A percentile compares a stretch with the other conserved stretches of the same genome.
Evolutionary conservation across 2,888 invertebrate genomes (phyloP).

Genomic region (Mesodorylaimus sp.): DNA sequence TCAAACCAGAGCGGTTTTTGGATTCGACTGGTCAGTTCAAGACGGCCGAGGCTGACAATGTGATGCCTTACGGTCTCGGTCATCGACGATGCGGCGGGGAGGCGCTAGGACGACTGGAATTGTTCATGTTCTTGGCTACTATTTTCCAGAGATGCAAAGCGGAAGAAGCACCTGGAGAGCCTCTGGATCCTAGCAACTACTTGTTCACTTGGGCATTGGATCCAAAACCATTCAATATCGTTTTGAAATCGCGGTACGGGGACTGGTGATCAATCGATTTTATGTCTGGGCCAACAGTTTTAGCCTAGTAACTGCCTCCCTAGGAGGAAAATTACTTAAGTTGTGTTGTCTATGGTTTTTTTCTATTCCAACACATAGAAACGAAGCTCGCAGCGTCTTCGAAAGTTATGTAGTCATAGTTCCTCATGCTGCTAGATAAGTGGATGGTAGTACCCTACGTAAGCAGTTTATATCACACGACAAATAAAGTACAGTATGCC

Average conservation of each 20-base stretch:
- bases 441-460: no score
- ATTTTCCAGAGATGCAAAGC: slow-evolving; percentile 8
- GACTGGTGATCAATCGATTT: slow-evolving; percentile 6
- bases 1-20: slow-evolving; percentile 21
- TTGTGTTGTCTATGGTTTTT: no score
- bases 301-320: no score
- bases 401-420: no score
- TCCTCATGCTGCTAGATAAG: no score
- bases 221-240: slow-evolving; percentile 9
- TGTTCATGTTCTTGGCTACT: slow-evolving; percentile 10
- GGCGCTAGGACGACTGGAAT: slow-evolving; percentile 9
- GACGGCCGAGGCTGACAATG: neutral
- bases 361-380: no score
- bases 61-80: slow-evolving; percentile 12
- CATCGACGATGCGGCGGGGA: slow-evolving; percentile 11
- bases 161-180: neutral
- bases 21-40: neutral
- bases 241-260: neutral
- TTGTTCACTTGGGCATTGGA: slow-evolving; percentile 6
- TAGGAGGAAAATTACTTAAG: no score
- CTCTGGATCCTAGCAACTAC: slow-evolving; percentile 7
- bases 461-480: no score
- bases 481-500: no score
- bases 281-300: no score
- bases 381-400: no score